These are phyloP conservation scores for Spongia lamella DNA, from an alignment of 37 sponge, comb jelly and placozoan genomes.

Conservation along the genomic window DNA sequence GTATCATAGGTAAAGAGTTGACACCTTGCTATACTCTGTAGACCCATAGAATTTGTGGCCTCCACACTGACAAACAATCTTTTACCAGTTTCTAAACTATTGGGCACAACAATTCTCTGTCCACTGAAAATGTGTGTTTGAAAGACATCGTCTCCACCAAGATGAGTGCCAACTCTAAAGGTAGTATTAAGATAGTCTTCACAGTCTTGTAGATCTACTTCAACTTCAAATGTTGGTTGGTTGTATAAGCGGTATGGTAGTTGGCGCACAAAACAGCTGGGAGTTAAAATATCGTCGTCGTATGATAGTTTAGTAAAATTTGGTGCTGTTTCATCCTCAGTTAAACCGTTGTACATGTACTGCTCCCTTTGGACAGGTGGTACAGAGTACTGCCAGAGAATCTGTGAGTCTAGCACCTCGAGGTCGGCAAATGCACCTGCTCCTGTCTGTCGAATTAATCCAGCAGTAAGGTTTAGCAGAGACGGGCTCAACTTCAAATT, in stretches of 20 bases:
- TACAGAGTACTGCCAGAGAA: slow-evolving; percentile 60
- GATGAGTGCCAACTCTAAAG: slow-evolving; percentile 17
- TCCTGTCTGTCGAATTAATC: slow-evolving; percentile 50
- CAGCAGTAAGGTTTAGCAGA: slow-evolving; percentile 50
- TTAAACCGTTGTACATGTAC: slow-evolving; percentile 39
- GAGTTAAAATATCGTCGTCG: background rate
- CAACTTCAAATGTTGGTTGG: slow-evolving; percentile 70
- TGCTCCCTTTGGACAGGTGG: slow-evolving; percentile 63
- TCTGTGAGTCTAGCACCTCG: slow-evolving; percentile 44
- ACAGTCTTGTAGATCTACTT: slow-evolving; percentile 39
- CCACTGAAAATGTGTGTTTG: slow-evolving; percentile 25
- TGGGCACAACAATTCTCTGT: slow-evolving; percentile 23
- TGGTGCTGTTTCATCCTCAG: slow-evolving; percentile 52
- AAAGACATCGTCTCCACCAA: slow-evolving; percentile 31
- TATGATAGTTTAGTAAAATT: slow-evolving; percentile 23
- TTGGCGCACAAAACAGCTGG: slow-evolving; percentile 61
- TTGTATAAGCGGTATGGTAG: slow-evolving; percentile 38
- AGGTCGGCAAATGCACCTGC: slow-evolving; percentile 29
- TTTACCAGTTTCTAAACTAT: slow-evolving; percentile 19
- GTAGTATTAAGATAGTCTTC: slow-evolving; percentile 35
- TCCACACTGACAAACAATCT: slow-evolving; percentile 23
- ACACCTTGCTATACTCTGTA: slow-evolving; percentile 32
- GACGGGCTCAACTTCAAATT: slow-evolving; percentile 57
- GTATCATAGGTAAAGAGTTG: slow-evolving; percentile 40
- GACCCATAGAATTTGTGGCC: slow-evolving; percentile 40